Evolutionary conservation across 2,113 vertebrate genomes (phyloP), one percentile per base, ranked within the genome.

Genomic region (Mesoclemmys tuberculata): DNA sequence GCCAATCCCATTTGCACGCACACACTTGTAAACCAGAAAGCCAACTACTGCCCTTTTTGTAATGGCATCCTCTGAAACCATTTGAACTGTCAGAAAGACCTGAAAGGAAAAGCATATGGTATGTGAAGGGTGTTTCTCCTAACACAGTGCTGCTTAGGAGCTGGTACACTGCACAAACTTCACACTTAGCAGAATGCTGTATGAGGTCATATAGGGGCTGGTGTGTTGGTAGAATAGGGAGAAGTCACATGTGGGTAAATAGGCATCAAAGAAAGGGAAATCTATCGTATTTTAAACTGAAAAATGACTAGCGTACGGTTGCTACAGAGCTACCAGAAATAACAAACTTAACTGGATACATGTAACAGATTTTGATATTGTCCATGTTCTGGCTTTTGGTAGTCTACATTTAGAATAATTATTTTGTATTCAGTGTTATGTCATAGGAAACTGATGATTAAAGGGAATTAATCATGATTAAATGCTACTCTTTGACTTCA

Each of bases 231-330:
- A 80, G 84, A 84, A 51, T 55, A 89, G 77, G 77, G 10, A 94
- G 75, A 87, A 91, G 77, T 87, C 90, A 80, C 80, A 90, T 90
- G 79, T 61, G 82, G 61, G 79, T 89, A 92, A 95, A 91, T 21
- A 95, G 26, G 13, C 46, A 55, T 29, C 31, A 0, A 1, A 89
- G 46, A 92, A 52, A 75, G 48, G 35, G 91, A 89, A 82, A 87
- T 91, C 91, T 10, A 71, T 90, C 80, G 89, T 16, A 61, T 84
- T 96, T 85, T 26, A 80, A 87, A 71, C 75, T 83, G 68, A 82
- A 5, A 71, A 22, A 71, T 46, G 5, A 46, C 46, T 46, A 46
- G 46, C 46, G 8, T 46, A 46, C 46, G 8, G 46, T 46, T 46
- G 8, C 46, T 46, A 48, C n/a, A 89, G 77, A 94, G 61, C 44